Evolutionary conservation across 2,888 invertebrate genomes (phyloP).

Genomic region (Chymomyza caudatula): DNA sequence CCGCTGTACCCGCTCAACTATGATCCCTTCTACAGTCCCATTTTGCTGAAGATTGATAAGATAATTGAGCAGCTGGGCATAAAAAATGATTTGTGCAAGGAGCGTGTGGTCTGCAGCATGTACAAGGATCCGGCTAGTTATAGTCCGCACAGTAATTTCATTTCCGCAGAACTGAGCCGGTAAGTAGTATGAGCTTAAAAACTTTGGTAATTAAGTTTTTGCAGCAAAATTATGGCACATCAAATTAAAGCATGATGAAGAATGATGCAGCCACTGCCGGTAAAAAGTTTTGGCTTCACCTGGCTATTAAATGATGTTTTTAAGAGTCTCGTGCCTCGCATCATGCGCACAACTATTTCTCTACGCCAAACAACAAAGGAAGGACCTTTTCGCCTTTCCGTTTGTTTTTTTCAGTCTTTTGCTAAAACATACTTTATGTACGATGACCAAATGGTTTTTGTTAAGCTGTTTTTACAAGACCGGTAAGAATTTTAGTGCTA

Average conservation of each 20-base stretch:
- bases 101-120: conserved; percentile 89
- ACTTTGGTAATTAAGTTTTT: not conserved
- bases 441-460: too few relatives aligned
- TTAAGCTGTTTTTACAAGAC: too few relatives aligned
- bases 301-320: too few relatives aligned
- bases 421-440: too few relatives aligned
- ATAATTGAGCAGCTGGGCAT: conserved; percentile 86
- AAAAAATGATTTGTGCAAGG: conserved; percentile 85
- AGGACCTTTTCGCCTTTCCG: too few relatives aligned
- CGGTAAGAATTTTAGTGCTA: too few relatives aligned
- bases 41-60: conserved; percentile 87
- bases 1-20: conserved; percentile 77
- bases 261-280: not conserved
- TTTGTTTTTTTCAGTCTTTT: too few relatives aligned
- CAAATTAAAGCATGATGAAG: not conserved
- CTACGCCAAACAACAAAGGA: too few relatives aligned
- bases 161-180: conserved; percentile 93
- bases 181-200: conserved; percentile 78
- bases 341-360: too few relatives aligned
- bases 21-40: conserved; percentile 86
- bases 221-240: not conserved
- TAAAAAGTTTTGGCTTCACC: too few relatives aligned
- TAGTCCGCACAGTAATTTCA: conserved; percentile 91
- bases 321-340: too few relatives aligned
- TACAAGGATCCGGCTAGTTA: conserved; percentile 90